Evolutionary conservation across 2,888 invertebrate genomes (phyloP).

Genomic region (Rhingia rostrata): DNA sequence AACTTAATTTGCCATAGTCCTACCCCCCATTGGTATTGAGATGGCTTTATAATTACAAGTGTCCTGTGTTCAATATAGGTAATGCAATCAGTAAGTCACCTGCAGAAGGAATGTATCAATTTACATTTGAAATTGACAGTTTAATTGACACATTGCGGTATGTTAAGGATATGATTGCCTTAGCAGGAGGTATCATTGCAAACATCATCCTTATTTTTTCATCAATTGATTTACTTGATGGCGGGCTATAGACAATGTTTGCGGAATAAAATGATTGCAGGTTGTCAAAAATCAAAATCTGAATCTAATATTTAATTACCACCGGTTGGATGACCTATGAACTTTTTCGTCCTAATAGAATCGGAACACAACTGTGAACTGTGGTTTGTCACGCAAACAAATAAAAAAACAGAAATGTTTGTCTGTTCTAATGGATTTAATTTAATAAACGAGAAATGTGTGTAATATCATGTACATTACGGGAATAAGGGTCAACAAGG

Average conservation of each 20-base stretch:
- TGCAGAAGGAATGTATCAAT: conserved; percentile 65
- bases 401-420: conserved; percentile 42
- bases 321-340: conserved; percentile 13
- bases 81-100: conserved; percentile 73
- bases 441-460: conserved; percentile 69
- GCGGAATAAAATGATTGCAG: conserved; percentile 1
- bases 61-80: conserved; percentile 52
- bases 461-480: conserved; percentile 65
- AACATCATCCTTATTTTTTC: conserved; percentile 6
- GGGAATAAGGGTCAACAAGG: conserved; percentile 63
- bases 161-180: conserved; percentile 36
- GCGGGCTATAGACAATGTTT: conserved; percentile 36
- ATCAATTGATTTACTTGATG: conserved; percentile 20
- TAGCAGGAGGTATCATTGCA: background rate
- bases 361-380: conserved; percentile 1
- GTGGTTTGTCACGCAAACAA: conserved; percentile 61
- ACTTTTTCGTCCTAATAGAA: conserved; percentile 3
- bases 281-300: conserved; percentile 46
- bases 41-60: conserved; percentile 72
- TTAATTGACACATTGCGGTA: conserved; percentile 69
- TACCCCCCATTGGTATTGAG: conserved; percentile 37
- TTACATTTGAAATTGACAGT: conserved; percentile 68
- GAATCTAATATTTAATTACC: conserved; percentile 48
- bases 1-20: conserved; percentile 52
- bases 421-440: conserved; percentile 67